Evolutionary conservation across 1,140 invertebrate species (phyloP).

Genomic region (Pseudobourletiella spinata): DNA sequence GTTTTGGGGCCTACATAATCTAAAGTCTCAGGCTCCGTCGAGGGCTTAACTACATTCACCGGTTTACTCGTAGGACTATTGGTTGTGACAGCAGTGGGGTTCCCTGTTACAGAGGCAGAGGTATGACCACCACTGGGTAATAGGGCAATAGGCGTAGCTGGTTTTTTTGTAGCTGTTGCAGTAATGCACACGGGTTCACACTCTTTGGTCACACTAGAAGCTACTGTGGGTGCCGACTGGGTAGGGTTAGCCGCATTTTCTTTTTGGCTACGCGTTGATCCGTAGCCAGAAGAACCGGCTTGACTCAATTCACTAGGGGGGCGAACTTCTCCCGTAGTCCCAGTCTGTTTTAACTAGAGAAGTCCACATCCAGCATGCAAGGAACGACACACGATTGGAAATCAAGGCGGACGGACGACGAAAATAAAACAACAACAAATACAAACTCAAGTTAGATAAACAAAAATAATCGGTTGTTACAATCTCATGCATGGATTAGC

Average conservation of each 20-base stretch:
- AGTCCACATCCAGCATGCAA: no score
- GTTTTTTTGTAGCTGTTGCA: background rate
- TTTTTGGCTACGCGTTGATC: conserved; percentile 49
- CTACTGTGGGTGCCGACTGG: background rate
- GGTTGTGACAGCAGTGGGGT: background rate
- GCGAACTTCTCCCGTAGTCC: conserved; percentile 35
- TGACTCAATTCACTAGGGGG: conserved; percentile 46
- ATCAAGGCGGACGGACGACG: no score
- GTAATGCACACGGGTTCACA: background rate
- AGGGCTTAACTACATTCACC: conserved; percentile 30
- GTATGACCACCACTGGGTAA: no score
- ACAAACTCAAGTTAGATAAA: no score
- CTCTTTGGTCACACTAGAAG: background rate
- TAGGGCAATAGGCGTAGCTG: background rate
- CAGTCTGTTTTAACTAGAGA: no score
- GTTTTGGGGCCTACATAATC: conserved; percentile 21
- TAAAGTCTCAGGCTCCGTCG: conserved; percentile 12
- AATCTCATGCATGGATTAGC: no score
- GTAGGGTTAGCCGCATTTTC: conserved; percentile 18
- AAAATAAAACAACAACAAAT: conserved; percentile 11
- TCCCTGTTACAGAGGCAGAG: no score
- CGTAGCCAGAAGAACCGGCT: conserved; percentile 51
- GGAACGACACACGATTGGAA: no score
- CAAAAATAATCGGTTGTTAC: no score
- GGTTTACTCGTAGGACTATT: conserved; percentile 9